Base-by-base conservation (phyloP, 2,113 vertebrate genomes). In the Megaptera novaeangliae region DNA sequence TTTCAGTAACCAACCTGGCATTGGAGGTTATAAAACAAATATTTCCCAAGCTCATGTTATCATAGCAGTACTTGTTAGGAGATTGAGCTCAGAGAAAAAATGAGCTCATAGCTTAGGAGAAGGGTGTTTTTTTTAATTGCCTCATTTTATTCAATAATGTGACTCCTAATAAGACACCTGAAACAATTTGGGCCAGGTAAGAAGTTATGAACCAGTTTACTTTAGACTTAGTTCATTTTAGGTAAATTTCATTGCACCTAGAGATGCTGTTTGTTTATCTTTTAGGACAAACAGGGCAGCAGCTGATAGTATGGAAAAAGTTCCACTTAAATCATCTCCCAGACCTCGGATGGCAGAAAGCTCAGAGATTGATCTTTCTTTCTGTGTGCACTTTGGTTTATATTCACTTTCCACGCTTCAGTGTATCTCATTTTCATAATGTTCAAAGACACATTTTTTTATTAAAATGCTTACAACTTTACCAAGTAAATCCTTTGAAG, bases 401-500 rank as follows among this genome's bases (percentile, higher is more conserved):
- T 94, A 93, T n/a, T 96, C 74, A 88, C 92, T 97, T 71, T 39
- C 75, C 81, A 88, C 0, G 27, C 74, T 98, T 97, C 77, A 75
- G 52, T 98, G 72, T 57, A 82, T 77, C 89, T 97, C 88, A 96
- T 97, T 96, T 95, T 85, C 52, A 69, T 75, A 84, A n/a, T 55
- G 12, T 77, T 94, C 39, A 77, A 97, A 98, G 95, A 71, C 61
- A 49, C 39, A 6, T 95, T 96, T 82, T 98, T 85, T 98, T 87
- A 97, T 97, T 95, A 93, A 72, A 96, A 74, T 78, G 7, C 34
- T 98, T 91, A 96, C 83, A 96, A 95, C 94, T 97, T 97, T 95
- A 98, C 61, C 9, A 95, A 94, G 61, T 89, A 94, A 95, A 96
- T 92, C 75, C 69, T 97, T 89, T 97, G 83, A 78, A 95, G 88